Evolutionary conservation across 2,797 vertebrate genomes (phyloP), one percentile per base, ranked within the genome.

Genomic region (Lacerta viridis): DNA sequence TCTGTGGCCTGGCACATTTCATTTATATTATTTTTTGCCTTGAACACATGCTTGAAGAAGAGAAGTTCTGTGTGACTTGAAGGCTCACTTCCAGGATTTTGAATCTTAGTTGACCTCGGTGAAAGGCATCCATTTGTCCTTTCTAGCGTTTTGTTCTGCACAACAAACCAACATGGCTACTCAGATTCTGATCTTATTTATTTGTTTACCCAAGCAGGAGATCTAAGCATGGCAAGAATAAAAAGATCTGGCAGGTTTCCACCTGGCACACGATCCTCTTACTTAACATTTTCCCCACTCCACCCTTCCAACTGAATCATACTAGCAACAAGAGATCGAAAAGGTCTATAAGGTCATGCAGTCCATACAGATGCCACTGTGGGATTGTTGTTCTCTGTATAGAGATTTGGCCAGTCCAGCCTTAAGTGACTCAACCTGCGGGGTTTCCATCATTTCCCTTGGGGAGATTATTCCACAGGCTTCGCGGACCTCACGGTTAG

Each of bases 261-360:
- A 87, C 84, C 68, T 88, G 88, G 87, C 89, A 90, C 84, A 90
- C 91, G 94, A 89, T 90, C 91, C 90, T 91, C 55, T 88, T 91
- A 87, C 71, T 93, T 94, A 88, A 94, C 92, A 92, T 94, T 95
- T 85, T 72, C 93, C 88, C 85, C 90, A 87, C 59, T 55, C 89
- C 91, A 88, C 64, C 55, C 91, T 93, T 95, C 90, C 85, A 94
- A 94, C 36, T 95, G 94, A 95, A 89, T 95, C 93, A 94, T 91
- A 55, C 50, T 55, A 69, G 84, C 88, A 94, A 85, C 59, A 64
- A 80, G 80, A 90, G 94, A 91, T 10, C 88, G 89, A 91, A 93
- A 80, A 80, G 81, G 80, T 92, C 88, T 91, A 92, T 74, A 84
- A 92, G 88, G 86, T 80, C 92, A 94, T 46, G 1, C 50, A 93